Evolutionary conservation across 2,888 invertebrate species (phyloP).

Genomic region (Erebia epiphron): DNA sequence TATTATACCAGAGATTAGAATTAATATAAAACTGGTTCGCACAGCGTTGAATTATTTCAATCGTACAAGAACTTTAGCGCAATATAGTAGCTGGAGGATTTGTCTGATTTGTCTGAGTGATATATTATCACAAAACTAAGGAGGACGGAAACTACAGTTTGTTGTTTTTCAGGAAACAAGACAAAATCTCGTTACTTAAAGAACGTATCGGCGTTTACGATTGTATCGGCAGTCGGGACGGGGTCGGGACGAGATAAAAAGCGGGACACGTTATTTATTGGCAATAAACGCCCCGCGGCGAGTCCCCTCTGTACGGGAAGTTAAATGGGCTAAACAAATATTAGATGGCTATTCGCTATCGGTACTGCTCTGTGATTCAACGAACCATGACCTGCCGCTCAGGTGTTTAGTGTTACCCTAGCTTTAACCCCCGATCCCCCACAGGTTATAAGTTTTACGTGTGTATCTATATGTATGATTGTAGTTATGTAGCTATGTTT

Average conservation of each 20-base stretch:
- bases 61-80: no score
- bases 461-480: no score
- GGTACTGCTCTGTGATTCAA: background rate
- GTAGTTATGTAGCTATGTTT: no score
- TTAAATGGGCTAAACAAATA: conserved; percentile 22
- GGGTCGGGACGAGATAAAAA: conserved; percentile 32
- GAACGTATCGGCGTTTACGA: conserved; percentile 24
- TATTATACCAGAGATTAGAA: no score
- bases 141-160: conserved; percentile 1
- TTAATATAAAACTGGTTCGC: background rate
- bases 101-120: no score
- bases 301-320: conserved; percentile 1
- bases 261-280: conserved; percentile 36
- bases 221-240: conserved; percentile 16
- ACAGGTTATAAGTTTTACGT: no score
- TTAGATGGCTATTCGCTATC: conserved; percentile 8
- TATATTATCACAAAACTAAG: background rate
- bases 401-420: background rate
- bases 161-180: conserved; percentile 12
- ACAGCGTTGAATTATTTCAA: no score
- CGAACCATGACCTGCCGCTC: background rate
- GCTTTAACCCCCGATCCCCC: background rate
- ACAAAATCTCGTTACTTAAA: conserved; percentile 25
- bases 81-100: background rate
- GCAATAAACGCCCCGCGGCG: conserved; percentile 36